Conservation (phyloP, 1,140 invertebrate genomes). For the Stegodyphus dumicola region DNA sequence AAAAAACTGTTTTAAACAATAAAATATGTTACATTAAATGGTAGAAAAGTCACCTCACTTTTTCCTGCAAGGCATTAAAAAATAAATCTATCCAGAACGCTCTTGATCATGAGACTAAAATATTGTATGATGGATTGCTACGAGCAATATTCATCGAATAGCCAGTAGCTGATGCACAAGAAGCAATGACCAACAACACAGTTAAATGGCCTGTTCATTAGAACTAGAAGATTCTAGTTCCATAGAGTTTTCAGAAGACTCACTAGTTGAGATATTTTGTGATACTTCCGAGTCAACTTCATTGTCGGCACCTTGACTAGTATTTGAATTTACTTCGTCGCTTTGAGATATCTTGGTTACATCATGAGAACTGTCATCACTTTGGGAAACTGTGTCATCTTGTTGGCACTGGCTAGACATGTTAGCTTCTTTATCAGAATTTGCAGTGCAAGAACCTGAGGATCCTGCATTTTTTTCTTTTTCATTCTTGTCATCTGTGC, state of each 20-base stretch:
- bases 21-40: too few relatives aligned
- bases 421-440: background rate
- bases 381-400: constrained; percentile 38
- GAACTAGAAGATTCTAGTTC: constrained; percentile 28
- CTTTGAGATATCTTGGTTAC: constrained; percentile 12
- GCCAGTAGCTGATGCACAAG: too few relatives aligned
- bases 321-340: background rate
- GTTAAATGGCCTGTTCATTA: background rate
- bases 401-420: background rate
- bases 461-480: background rate
- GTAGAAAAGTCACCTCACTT: too few relatives aligned
- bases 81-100: too few relatives aligned
- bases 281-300: background rate
- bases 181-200: too few relatives aligned
- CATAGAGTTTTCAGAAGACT: constrained; percentile 6
- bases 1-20: too few relatives aligned
- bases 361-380: constrained; percentile 12
- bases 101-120: too few relatives aligned
- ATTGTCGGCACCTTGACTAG: background rate
- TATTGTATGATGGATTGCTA: too few relatives aligned
- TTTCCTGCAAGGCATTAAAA: too few relatives aligned
- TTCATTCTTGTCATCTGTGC: background rate
- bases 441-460: background rate
- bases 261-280: constrained; percentile 11
- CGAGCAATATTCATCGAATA: too few relatives aligned